phyloP scores from a whole-genome alignment of 2,888 invertebrate species.

The Argyresthia goedartella region DNA sequence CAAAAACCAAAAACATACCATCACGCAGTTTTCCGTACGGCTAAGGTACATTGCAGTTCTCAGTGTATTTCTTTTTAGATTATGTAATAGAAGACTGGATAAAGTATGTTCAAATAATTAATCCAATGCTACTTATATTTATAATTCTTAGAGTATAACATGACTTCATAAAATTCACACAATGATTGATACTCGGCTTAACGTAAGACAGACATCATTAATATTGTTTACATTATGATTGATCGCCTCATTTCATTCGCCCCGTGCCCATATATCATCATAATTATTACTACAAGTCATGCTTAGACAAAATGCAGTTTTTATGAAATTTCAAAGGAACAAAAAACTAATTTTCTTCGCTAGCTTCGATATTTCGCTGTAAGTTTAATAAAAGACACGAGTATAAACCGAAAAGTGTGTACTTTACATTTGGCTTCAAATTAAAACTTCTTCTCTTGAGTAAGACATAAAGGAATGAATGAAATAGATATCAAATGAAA shows the following conservation, averaged over 20 bases:
- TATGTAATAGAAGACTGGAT: no score
- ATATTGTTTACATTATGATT: conserved; percentile 49
- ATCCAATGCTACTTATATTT: not conserved
- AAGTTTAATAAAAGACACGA: no score
- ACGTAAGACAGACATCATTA: conserved; percentile 46
- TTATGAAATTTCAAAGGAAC: not conserved
- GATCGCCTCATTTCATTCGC: conserved; percentile 34
- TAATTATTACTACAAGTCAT: conserved; percentile 10
- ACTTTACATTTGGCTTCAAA: no score
- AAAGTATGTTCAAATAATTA: conserved; percentile 1
- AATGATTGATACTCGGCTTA: conserved; percentile 47
- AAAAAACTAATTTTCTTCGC: not conserved
- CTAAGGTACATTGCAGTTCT: no score
- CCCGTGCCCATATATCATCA: conserved; percentile 27
- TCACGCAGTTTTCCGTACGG: no score
- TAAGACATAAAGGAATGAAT: conserved; percentile 23
- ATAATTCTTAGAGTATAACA: conserved; percentile 12
- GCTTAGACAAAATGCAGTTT: conserved; percentile 4
- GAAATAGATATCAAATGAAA: conserved; percentile 48
- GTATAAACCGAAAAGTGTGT: no score
- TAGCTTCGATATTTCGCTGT: no score
- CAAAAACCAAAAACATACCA: no score
- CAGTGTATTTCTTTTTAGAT: no score
- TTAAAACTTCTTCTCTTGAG: no score
- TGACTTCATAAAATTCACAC: conserved; percentile 21